Evolutionary conservation across 2,888 invertebrate genomes (phyloP).

Genomic region (Synergus itoensis): DNA sequence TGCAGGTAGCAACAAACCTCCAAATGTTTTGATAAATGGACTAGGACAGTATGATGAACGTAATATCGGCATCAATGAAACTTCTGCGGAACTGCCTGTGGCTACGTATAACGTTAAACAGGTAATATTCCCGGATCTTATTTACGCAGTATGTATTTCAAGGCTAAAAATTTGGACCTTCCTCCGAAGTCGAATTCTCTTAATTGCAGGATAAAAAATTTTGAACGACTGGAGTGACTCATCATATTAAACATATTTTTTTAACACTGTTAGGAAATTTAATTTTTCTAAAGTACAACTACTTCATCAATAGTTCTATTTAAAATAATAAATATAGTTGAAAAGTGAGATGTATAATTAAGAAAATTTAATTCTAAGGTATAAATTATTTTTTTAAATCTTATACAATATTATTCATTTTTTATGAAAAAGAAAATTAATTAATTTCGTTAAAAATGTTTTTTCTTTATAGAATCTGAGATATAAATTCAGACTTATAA

Average conservation of each 20-base stretch:
- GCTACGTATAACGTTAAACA: conserved; percentile 84
- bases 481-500: conserved; percentile 90
- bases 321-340: too few relatives aligned
- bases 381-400: background rate
- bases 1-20: conserved; percentile 89
- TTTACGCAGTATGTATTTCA: background rate
- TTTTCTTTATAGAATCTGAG: conserved; percentile 81
- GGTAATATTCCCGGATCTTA: conserved; percentile 75
- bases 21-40: conserved; percentile 90
- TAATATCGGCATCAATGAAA: conserved; percentile 74
- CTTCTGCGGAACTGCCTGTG: conserved; percentile 80
- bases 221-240: conserved; percentile 8
- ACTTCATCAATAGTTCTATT: too few relatives aligned
- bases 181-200: background rate
- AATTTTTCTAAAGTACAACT: background rate
- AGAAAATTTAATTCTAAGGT: too few relatives aligned
- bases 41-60: conserved; percentile 82
- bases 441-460: background rate
- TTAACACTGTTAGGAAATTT: background rate
- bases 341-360: too few relatives aligned
- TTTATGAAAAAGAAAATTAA: background rate
- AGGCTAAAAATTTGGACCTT: background rate
- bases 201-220: conserved; percentile 5
- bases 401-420: background rate
- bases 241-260: background rate